Conservation (phyloP, 2,797 vertebrate species). For the Bovichtus diacanthus region DNA sequence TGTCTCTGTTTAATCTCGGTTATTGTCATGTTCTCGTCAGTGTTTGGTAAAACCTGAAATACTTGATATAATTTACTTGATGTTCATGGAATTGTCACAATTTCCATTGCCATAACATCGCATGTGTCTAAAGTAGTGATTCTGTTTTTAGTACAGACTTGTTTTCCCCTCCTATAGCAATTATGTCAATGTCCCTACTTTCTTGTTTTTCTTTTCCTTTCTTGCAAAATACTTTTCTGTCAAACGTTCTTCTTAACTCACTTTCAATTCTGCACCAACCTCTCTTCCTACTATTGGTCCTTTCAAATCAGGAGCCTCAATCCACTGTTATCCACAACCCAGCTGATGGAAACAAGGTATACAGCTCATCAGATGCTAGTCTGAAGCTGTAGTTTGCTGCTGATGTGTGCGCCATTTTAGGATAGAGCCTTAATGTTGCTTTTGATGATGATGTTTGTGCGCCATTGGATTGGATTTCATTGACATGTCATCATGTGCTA, state of each 20-base stretch:
- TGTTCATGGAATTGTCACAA: background rate
- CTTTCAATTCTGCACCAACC: slow-evolving; percentile 70
- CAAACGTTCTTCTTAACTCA: slow-evolving; percentile 63
- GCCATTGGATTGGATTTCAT: slow-evolving; percentile 11
- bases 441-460: slow-evolving; percentile 35
- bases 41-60: slow-evolving; percentile 5
- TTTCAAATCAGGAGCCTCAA: slow-evolving; percentile 95
- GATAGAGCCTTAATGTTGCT: slow-evolving; percentile 45
- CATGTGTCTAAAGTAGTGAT: slow-evolving; percentile 13
- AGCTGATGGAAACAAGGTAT: slow-evolving; percentile 99
- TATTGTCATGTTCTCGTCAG: background rate
- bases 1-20: slow-evolving; percentile 13
- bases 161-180: background rate
- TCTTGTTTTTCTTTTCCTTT: background rate
- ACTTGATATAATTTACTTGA: background rate
- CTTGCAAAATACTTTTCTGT: slow-evolving; percentile 6
- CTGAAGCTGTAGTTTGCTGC: slow-evolving; percentile 39
- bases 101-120: slow-evolving; percentile 7
- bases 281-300: slow-evolving; percentile 71
- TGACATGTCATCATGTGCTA: background rate
- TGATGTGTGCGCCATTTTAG: slow-evolving; percentile 16
- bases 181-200: background rate
- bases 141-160: background rate
- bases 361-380: slow-evolving; percentile 56
- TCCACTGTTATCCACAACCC: slow-evolving; percentile 99